These are phyloP conservation scores for Marmota flaviventris DNA, from an alignment of 2,113 vertebrate species.

Conservation along the genomic window DNA sequence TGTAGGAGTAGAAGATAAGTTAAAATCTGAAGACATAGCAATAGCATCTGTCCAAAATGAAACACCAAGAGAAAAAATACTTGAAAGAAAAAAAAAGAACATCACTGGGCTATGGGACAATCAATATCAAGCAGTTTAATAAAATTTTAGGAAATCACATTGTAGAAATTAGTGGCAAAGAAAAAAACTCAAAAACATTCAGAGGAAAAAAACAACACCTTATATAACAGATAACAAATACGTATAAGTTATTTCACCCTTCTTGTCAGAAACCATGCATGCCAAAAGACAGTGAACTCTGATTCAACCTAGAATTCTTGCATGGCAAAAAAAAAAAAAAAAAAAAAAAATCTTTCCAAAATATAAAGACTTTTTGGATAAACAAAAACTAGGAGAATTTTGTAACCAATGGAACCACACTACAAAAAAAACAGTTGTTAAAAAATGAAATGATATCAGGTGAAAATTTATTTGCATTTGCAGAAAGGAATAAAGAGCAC, in stretches of 20 bases:
- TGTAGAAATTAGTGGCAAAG: not conserved
- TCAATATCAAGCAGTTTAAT: not conserved
- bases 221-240: conserved; percentile 38
- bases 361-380: not conserved
- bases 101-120: not conserved
- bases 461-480: not conserved
- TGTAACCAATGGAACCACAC: not conserved
- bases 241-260: not conserved
- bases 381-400: conserved; percentile 23
- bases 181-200: conserved; percentile 1
- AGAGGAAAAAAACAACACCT: not conserved
- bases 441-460: not conserved
- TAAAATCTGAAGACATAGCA: not conserved
- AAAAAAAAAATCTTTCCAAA: not conserved
- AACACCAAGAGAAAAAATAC: conserved; percentile 6
- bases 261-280: not conserved
- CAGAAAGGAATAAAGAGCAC: not conserved
- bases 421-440: not conserved
- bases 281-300: not conserved
- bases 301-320: not conserved
- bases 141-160: conserved; percentile 37
- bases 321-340: not conserved
- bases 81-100: not conserved
- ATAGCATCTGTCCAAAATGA: not conserved
- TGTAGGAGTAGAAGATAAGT: not conserved